Evolutionary conservation across 1,140 invertebrate species (phyloP), one percentile per base, ranked within the genome.

Genomic region (Thaumatotibia leucotreta): DNA sequence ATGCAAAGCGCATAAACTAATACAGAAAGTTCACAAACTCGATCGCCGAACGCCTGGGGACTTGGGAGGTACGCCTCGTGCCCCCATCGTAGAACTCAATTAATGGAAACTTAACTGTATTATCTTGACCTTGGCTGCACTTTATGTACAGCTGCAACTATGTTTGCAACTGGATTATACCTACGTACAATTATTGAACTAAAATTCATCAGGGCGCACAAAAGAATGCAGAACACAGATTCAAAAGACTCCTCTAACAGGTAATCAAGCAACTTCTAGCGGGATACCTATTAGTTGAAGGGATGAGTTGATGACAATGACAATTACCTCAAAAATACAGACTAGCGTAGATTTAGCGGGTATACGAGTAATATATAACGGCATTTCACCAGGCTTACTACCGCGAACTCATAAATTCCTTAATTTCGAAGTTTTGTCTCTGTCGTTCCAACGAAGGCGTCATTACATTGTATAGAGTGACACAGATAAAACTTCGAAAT

Each of bases 61-160:
- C 52, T 24, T 20, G 10, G 52, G 52, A 24, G 29, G 52, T 27
- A 54, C 50, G 20, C 52, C 27, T 24, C 24, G 24, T 2, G 14
- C 24, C 23, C n/a, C 23, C 9, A 3, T n/a, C 11, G 11, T 29
- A 20, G 24, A 58, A 58, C 52, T 58, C 52, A 31, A 58, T 58
- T 58, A 58, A 31, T 58, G 52, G n/a, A 17, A 58, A 29, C 23
- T 54, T 54, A 58, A 58, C 24, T 24, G 24, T 24, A 58, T 58
- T 58, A 58, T 1, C 8, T 11, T 20, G 52, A 29, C 24, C 52
- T 58, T 58, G 52, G 11, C 22, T 58, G 52, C 52, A 31, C 24
- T 39, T 39, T 11, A 39, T 9, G 33, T n/a, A 45, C 17, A 45
- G 9, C 14, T 14, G n/a, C 17, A 11, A 45, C 8, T 20, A 20